phyloP scores from a whole-genome alignment of 2,113 vertebrate genomes.

The Lynx canadensis region DNA sequence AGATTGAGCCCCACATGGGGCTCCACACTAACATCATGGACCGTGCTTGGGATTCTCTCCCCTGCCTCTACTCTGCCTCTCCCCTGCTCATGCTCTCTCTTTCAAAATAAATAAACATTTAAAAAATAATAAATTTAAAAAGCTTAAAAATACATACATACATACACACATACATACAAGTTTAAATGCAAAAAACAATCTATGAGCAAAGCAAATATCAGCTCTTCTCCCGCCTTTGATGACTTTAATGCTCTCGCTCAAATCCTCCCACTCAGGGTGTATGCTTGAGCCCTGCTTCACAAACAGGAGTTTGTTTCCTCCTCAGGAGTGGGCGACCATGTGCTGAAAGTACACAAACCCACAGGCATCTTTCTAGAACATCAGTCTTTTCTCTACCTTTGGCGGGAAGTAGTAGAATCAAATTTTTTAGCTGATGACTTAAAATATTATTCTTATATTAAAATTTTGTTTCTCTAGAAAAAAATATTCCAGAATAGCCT shows the following conservation, averaged over 20 bases:
- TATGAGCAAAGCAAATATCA: not conserved
- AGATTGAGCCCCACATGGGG: too few species aligned
- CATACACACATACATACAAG: not conserved
- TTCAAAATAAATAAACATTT: too few species aligned
- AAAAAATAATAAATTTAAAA: not conserved
- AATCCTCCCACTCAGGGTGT: too few species aligned
- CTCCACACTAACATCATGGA: too few species aligned
- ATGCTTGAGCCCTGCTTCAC: not conserved
- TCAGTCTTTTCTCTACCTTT: not conserved
- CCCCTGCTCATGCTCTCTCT: too few species aligned
- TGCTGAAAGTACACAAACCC: not conserved
- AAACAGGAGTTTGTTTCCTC: accelerated
- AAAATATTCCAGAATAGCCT: not conserved
- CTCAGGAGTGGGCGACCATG: not conserved
- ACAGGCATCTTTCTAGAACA: not conserved
- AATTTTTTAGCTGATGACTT: not conserved
- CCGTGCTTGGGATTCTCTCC: too few species aligned
- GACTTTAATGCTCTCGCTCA: not conserved
- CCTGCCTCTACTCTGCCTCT: too few species aligned
- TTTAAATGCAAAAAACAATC: not conserved
- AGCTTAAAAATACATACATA: not conserved
- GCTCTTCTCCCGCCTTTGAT: not conserved
- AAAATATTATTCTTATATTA: conserved; percentile 14
- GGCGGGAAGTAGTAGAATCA: not conserved
- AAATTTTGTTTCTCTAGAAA: conserved; percentile 12